phyloP scores from a whole-genome alignment of 2,888 invertebrate species.

The Odontothrips loti region DNA sequence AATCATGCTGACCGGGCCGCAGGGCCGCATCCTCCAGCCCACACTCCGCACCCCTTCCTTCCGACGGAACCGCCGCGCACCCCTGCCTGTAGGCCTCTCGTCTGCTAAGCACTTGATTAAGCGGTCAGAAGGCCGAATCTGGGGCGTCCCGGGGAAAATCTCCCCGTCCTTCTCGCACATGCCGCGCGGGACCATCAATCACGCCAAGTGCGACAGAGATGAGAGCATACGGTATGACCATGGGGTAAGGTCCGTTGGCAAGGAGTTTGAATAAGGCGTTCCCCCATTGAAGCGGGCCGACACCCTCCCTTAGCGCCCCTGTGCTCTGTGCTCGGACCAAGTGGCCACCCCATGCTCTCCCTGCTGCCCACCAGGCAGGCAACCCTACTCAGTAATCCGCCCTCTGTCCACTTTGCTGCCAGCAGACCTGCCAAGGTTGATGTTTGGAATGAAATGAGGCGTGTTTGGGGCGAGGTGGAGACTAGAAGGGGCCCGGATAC shows the following conservation, averaged over 20 bases:
- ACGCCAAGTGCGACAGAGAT: neutral
- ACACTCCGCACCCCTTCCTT: no score
- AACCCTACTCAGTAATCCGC: no score
- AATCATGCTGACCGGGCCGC: neutral
- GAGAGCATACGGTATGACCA: neutral
- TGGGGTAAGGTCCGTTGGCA: neutral
- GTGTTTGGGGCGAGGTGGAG: no score
- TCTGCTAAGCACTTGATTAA: constrained; percentile 21
- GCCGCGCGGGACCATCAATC: neutral
- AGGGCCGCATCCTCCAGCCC: neutral
- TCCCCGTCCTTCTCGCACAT: neutral
- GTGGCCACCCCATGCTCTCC: neutral
- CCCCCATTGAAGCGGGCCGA: neutral
- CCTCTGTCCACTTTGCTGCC: no score
- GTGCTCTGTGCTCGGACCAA: neutral
- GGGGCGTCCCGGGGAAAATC: neutral
- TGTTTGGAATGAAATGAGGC: no score
- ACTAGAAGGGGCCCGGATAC: no score
- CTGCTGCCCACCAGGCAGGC: no score
- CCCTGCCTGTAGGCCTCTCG: neutral
- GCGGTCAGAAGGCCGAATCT: constrained; percentile 15
- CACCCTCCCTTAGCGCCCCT: neutral
- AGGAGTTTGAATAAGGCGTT: neutral
- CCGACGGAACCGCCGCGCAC: neutral
- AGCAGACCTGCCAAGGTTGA: no score